These are phyloP conservation scores for Aporrectodea caliginosa DNA, from an alignment of 1,140 invertebrate species.

Conservation along the genomic window DNA sequence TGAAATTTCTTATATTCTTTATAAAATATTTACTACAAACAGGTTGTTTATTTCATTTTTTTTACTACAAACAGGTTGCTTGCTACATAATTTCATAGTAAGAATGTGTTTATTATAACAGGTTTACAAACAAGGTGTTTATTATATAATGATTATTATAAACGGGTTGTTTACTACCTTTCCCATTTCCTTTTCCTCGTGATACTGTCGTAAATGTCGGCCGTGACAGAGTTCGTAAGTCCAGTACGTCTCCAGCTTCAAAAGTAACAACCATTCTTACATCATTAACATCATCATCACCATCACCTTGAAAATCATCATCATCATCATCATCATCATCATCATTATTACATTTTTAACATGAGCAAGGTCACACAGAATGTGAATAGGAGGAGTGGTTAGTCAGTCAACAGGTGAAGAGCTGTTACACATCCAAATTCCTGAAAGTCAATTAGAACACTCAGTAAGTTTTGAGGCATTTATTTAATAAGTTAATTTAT, in stretches of 20 bases:
- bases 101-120: too few species aligned
- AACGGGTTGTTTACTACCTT: slow-evolving; percentile 37
- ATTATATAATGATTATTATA: slow-evolving; percentile 4
- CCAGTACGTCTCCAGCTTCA: slow-evolving; percentile 87
- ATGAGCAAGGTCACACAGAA: neutral
- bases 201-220: slow-evolving; percentile 82
- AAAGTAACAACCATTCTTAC: slow-evolving; percentile 36
- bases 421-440: neutral
- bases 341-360: too few species aligned
- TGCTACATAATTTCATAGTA: too few species aligned
- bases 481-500: too few species aligned
- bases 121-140: slow-evolving; percentile 22
- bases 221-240: slow-evolving; percentile 96
- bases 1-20: too few species aligned
- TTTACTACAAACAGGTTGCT: too few species aligned
- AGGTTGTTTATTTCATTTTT: too few species aligned
- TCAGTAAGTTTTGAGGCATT: too few species aligned
- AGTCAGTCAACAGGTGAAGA: too few species aligned
- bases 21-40: too few species aligned
- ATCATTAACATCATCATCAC: slow-evolving; percentile 2
- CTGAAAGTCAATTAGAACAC: neutral
- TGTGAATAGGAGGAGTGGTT: neutral
- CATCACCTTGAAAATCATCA: neutral
- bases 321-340: slow-evolving; percentile 22
- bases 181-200: slow-evolving; percentile 78